Base-by-base conservation (phyloP, 2,113 vertebrate species). In the Pongo pygmaeus region DNA sequence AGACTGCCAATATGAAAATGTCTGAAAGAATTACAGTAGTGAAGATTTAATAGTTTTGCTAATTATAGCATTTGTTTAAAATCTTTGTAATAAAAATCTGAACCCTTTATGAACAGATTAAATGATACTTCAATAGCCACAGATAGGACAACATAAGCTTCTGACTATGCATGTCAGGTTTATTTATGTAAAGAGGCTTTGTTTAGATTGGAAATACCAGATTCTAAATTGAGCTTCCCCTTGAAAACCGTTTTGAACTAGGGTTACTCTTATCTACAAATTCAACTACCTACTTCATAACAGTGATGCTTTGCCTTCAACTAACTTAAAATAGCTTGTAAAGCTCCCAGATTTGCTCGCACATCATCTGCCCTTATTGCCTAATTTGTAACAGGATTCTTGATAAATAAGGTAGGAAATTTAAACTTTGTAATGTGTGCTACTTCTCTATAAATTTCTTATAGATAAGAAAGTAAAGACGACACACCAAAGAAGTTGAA, bases 211-310 rank as follows among this genome's bases (percentile, higher is more conserved):
- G 74, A 87, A 93, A 84, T 93, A 86, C 48, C 52, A 52, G 48
- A 38, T 64, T 96, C 75, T 89, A 89, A 92, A 57, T 46, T 77
- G 93, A 91, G 50, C 77, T 84, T 94, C 23, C 61, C 64, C 61
- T 96, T 91, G 48, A 97, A 94, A 97, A 96, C 74, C 84, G 23
- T 93, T 94, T 46, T 84, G 55, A 92, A 80, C n/a, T 75, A 92
- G 16, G 43, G 46, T 87, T 77, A 92, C n/a, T 94, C 64, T 78
- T 74, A 89, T 48, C 46, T 67, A 89, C 46, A 96, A 55, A 89
- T 83, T 67, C n/a, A 94, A 85, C n/a, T 89, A 43, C 78, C 32
- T 79, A 55, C 48, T 91, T 89, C 91, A 4, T 80, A 92, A 64
- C 7, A 74, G n/a, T 88, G 38, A 93, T 10, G 17, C 52, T 90